phyloP scores from a whole-genome alignment of 2,888 invertebrate genomes.

The Agriopis aurantiaria region DNA sequence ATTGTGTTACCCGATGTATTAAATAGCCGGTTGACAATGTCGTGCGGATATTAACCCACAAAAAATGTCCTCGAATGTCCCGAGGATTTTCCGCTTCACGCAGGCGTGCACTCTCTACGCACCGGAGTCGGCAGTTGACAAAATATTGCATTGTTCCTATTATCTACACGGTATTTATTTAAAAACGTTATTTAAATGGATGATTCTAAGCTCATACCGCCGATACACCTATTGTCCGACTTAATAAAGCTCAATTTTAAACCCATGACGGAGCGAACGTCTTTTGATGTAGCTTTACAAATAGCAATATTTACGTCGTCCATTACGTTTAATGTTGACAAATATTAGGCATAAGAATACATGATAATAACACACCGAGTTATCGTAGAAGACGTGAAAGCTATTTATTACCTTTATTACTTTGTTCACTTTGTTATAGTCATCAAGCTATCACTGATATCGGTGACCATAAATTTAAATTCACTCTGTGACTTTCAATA shows the following conservation, averaged over 20 bases:
- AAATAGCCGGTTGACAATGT: conserved; percentile 86
- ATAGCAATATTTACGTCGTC: conserved; percentile 39
- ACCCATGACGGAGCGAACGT: conserved; percentile 52
- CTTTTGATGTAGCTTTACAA: conserved; percentile 55
- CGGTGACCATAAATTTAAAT: conserved; percentile 82
- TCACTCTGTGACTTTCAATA: conserved; percentile 84
- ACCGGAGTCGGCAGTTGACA: conserved; percentile 84
- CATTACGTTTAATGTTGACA: conserved; percentile 41
- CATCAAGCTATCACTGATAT: conserved; percentile 82
- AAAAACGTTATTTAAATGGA: conserved; percentile 86
- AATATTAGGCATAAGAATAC: conserved; percentile 38
- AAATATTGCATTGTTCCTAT: conserved; percentile 87
- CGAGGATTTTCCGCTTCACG: conserved; percentile 87
- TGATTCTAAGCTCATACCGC: conserved; percentile 83
- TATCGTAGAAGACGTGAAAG: conserved; percentile 63
- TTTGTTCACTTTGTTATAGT: conserved; percentile 81
- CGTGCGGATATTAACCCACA: conserved; percentile 86
- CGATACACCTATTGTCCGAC: conserved; percentile 77
- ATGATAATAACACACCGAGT: conserved; percentile 55
- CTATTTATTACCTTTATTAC: conserved; percentile 82
- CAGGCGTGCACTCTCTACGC: conserved; percentile 81
- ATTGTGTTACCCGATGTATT: conserved; percentile 85
- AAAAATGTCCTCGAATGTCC: conserved; percentile 85
- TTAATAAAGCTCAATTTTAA: conserved; percentile 75
- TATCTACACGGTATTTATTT: conserved; percentile 85